Evolutionary conservation across 2,888 invertebrate species (phyloP).

Genomic region (Drosophila cognata): DNA sequence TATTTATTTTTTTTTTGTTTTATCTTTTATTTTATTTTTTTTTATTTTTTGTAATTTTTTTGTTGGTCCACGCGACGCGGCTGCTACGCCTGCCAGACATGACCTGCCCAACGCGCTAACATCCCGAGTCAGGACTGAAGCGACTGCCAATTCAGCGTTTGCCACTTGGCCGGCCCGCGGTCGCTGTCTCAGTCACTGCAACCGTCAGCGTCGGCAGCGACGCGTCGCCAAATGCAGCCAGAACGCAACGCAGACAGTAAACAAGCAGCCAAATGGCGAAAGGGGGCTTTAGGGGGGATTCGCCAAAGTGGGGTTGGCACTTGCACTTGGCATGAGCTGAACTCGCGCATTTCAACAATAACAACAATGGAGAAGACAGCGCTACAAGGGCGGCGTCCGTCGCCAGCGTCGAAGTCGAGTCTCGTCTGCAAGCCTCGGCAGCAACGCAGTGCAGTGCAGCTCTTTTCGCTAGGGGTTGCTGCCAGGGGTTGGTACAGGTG

Average conservation of each 20-base stretch:
- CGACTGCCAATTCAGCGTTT: conserved; percentile 62
- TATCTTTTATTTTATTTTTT: conserved; percentile 18
- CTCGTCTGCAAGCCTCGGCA: conserved; percentile 32
- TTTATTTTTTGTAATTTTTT: conserved; percentile 33
- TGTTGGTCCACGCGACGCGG: conserved; percentile 70
- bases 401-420: conserved; percentile 29
- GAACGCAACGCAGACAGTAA: conserved; percentile 65
- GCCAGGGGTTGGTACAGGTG: conserved; percentile 6
- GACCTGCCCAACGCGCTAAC: conserved; percentile 85
- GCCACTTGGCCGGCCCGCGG: conserved; percentile 46
- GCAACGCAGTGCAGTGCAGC: conserved; percentile 20
- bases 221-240: conserved; percentile 39
- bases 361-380: conserved; percentile 47
- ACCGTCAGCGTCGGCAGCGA: conserved; percentile 34
- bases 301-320: conserved; percentile 61
- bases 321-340: conserved; percentile 76
- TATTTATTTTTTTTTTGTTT: conserved; percentile 28
- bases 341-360: conserved; percentile 61
- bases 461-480: conserved; percentile 24
- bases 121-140: conserved; percentile 85
- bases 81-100: conserved; percentile 82
- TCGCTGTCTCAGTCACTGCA: conserved; percentile 30
- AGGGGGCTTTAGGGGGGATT: conserved; percentile 7
- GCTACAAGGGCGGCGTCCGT: conserved; percentile 50
- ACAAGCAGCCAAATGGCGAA: conserved; percentile 41